phyloP scores from a whole-genome alignment of 2,888 invertebrate species.

The Mesoligia furuncula region DNA sequence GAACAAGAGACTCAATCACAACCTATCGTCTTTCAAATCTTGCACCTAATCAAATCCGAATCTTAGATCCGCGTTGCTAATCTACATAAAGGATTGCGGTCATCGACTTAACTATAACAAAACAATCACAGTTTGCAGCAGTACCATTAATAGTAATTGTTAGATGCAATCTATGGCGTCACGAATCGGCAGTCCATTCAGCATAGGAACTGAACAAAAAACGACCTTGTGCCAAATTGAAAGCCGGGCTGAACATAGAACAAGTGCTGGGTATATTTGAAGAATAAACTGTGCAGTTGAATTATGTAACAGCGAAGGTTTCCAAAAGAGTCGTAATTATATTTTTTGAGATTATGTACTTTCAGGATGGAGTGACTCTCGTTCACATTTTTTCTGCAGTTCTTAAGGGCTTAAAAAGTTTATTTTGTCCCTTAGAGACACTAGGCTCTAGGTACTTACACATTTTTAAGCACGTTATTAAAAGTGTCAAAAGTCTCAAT shows the following conservation, averaged over 20 bases:
- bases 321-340: background rate
- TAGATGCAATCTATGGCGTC: conserved; percentile 60
- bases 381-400: background rate
- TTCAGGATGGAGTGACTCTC: background rate
- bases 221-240: conserved; percentile 63
- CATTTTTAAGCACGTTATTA: no score
- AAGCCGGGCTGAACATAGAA: conserved; percentile 47
- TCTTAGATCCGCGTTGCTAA: conserved; percentile 17
- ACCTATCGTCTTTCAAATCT: background rate
- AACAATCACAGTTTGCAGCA: conserved; percentile 29
- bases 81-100: conserved; percentile 23
- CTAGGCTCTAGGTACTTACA: no score
- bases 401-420: background rate
- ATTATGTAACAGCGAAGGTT: background rate
- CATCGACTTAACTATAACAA: conserved; percentile 3
- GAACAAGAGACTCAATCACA: background rate
- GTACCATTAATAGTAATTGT: conserved; percentile 21
- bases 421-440: background rate
- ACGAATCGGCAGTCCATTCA: conserved; percentile 51
- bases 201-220: conserved; percentile 56
- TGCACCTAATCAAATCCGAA: conserved; percentile 1
- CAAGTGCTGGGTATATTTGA: conserved; percentile 30
- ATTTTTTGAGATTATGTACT: background rate
- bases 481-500: no score
- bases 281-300: conserved; percentile 6